Conservation (phyloP, 2,797 vertebrate species). For the Karalla daura region DNA sequence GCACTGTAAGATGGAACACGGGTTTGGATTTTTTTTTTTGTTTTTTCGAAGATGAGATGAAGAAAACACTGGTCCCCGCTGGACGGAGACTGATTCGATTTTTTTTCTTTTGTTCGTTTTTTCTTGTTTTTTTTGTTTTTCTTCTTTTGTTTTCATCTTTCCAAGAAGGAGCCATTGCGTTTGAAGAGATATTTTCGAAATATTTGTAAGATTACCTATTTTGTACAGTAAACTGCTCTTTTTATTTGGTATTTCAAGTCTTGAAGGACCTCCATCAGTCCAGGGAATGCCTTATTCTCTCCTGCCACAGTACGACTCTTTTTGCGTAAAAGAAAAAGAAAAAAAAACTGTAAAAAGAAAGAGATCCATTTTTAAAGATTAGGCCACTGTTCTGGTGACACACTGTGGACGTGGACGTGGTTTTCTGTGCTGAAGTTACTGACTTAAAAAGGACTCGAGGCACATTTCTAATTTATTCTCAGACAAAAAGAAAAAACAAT, state of each 20-base stretch:
- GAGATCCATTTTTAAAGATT: constrained; percentile 38
- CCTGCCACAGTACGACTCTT: constrained; percentile 68
- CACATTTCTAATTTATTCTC: constrained; percentile 73
- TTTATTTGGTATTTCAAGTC: constrained; percentile 79
- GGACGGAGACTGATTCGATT: constrained; percentile 78
- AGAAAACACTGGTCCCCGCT: constrained; percentile 79
- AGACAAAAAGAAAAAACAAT: constrained; percentile 57
- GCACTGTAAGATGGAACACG: constrained; percentile 85
- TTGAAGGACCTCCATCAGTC: constrained; percentile 83
- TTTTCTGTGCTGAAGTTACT: constrained; percentile 72
- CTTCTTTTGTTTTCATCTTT: constrained; percentile 45
- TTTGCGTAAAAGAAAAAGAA: constrained; percentile 49
- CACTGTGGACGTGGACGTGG: constrained; percentile 67
- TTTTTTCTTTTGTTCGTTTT: constrained; percentile 25
- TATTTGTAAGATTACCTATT: constrained; percentile 86
- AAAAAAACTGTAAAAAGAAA: constrained; percentile 41
- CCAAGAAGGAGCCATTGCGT: constrained; percentile 84
- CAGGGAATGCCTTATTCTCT: constrained; percentile 85
- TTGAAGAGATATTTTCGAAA: constrained; percentile 86
- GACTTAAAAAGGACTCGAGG: constrained; percentile 67
- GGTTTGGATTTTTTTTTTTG: constrained; percentile 77
- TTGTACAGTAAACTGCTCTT: constrained; percentile 84
- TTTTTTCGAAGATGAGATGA: constrained; percentile 69
- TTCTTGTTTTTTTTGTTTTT: constrained; percentile 12
- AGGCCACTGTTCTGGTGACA: constrained; percentile 51